Conservation (phyloP, 2,888 invertebrate genomes). For the Hirtodrosophila cameraria region DNA sequence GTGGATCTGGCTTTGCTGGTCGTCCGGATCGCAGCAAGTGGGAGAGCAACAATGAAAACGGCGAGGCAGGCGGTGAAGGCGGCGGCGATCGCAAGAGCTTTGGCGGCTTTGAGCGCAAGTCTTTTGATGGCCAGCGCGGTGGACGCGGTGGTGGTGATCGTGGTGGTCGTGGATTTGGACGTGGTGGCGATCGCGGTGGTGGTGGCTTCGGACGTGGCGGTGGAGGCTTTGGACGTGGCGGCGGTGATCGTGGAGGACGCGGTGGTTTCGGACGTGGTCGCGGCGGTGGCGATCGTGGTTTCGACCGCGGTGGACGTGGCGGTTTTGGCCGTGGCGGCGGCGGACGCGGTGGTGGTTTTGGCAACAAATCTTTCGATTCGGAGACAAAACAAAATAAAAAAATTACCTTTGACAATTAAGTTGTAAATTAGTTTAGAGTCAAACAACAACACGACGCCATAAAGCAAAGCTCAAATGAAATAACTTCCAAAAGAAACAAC, state of each 20-base stretch:
- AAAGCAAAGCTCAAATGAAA: slow-evolving; percentile 3
- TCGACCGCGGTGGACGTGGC: slow-evolving; percentile 43
- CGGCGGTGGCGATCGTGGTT: slow-evolving; percentile 54
- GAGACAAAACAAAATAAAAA: slow-evolving; percentile 82
- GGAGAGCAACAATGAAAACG: slow-evolving; percentile 78
- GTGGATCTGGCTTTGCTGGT: slow-evolving; percentile 66
- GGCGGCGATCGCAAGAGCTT: slow-evolving; percentile 82
- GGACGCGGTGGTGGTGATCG: slow-evolving; percentile 77
- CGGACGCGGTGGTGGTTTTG: slow-evolving; percentile 80
- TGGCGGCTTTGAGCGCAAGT: slow-evolving; percentile 80
- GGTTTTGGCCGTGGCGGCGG: slow-evolving; percentile 76
- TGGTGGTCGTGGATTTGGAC: slow-evolving; percentile 42
- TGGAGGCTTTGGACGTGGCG: slow-evolving; percentile 55
- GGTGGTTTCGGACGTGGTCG: slow-evolving; percentile 57
- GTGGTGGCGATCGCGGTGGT: slow-evolving; percentile 51
- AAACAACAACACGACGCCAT: background rate
- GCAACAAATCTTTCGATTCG: slow-evolving; percentile 87
- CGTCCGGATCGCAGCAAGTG: slow-evolving; percentile 81
- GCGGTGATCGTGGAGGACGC: slow-evolving; percentile 83
- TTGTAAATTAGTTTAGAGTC: slow-evolving; percentile 26
- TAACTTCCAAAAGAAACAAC: background rate
- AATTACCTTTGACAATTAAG: slow-evolving; percentile 83
- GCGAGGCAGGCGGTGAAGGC: slow-evolving; percentile 55
- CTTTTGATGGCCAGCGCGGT: slow-evolving; percentile 79
- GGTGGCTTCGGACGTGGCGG: slow-evolving; percentile 28